Evolutionary conservation across 1,140 invertebrate species (phyloP).

Genomic region (Philopotamus ludificatus): DNA sequence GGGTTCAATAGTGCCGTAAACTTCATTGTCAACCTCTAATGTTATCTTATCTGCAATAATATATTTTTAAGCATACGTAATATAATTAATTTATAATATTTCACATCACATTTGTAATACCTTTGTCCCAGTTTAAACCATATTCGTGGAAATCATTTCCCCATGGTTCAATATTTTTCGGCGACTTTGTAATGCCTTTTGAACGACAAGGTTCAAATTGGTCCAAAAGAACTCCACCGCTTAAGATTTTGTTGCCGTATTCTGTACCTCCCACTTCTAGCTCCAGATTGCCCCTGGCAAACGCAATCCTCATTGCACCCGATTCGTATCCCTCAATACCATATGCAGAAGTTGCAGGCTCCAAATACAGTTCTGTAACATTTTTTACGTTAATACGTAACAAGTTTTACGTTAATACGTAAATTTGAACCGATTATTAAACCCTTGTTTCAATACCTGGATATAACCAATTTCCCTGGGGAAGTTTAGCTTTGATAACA

Average conservation of each 20-base stretch:
- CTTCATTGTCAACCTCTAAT: constrained; percentile 26
- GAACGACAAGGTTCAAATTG: constrained; percentile 21
- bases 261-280: background rate
- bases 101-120: constrained; percentile 19
- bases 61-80: background rate
- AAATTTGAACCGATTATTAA: background rate
- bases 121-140: constrained; percentile 22
- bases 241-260: constrained; percentile 14
- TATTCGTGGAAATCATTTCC: constrained; percentile 27
- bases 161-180: background rate
- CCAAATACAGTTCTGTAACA: constrained; percentile 60
- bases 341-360: constrained; percentile 56
- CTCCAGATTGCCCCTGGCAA: constrained; percentile 48
- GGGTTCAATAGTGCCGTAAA: constrained; percentile 17
- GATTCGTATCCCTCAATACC: constrained; percentile 55
- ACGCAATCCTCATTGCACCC: constrained; percentile 55
- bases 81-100: background rate
- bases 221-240: constrained; percentile 24
- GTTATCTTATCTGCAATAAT: constrained; percentile 24
- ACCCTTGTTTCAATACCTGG: constrained; percentile 57
- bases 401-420: background rate
- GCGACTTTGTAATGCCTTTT: background rate
- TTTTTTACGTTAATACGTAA: too few relatives aligned
- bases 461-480: constrained; percentile 76
- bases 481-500: constrained; percentile 74